phyloP scores from a whole-genome alignment of 2,113 vertebrate genomes.

The Charadrius vociferus region DNA sequence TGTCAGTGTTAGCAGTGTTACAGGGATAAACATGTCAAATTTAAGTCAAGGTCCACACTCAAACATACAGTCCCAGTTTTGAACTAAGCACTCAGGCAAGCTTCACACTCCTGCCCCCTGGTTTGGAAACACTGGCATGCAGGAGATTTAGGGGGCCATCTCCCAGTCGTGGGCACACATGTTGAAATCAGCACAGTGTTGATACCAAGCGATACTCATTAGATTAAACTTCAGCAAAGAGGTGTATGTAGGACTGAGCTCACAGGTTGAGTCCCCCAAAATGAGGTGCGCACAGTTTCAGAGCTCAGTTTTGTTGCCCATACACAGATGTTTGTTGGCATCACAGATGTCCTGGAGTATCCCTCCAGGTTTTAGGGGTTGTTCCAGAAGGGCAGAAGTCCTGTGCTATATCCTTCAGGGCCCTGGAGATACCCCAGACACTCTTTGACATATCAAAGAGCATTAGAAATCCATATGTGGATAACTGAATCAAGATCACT shows the following conservation, averaged over 20 bases:
- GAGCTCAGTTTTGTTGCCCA: not conserved
- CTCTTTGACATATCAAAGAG: not conserved
- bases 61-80: not conserved
- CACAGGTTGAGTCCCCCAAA: not conserved
- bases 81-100: not conserved
- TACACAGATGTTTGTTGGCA: not conserved
- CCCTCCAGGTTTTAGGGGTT: not conserved
- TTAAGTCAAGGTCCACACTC: not conserved
- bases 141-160: not conserved
- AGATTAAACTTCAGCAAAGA: not conserved
- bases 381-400: not conserved
- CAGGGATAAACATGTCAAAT: not conserved
- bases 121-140: not conserved
- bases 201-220: too few species aligned
- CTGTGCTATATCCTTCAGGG: not conserved
- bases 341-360: not conserved
- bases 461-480: not conserved
- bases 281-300: not conserved
- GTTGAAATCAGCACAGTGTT: not conserved
- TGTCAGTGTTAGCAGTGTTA: not conserved
- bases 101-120: not conserved
- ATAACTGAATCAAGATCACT: rapidly evolving
- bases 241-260: not conserved
- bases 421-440: not conserved
- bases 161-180: not conserved